phyloP scores from a whole-genome alignment of 2,888 invertebrate genomes.

The Phortica okadai region DNA sequence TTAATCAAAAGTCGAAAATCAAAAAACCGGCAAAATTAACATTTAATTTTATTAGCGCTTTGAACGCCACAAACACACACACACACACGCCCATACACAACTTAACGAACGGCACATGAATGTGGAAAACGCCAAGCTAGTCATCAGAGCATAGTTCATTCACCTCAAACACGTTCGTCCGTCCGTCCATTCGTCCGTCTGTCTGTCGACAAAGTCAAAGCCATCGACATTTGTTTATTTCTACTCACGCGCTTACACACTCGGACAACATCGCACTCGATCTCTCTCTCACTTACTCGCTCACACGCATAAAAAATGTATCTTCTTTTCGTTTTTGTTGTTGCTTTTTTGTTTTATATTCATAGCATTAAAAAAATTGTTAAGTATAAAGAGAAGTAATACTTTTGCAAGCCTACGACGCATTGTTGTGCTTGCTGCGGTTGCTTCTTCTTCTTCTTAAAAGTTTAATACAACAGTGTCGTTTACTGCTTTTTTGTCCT shows the following conservation, averaged over 20 bases:
- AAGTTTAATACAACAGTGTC: not conserved
- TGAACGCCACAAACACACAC: not conserved
- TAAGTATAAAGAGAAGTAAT: not conserved
- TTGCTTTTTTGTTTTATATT: not conserved
- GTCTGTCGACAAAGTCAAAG: too few species aligned
- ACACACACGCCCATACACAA: too few species aligned
- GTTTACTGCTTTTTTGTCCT: not conserved
- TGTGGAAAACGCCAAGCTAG: too few species aligned
- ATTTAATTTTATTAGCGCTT: not conserved
- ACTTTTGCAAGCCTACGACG: not conserved
- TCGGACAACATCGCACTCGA: too few species aligned
- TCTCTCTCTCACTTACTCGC: too few species aligned
- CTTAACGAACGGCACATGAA: too few species aligned
- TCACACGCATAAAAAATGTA: too few species aligned
- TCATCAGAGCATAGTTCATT: not conserved
- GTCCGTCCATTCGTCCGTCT: not conserved
- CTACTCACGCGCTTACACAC: too few species aligned
- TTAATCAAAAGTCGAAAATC: too few species aligned
- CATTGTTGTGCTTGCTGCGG: too few species aligned
- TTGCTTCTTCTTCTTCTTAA: not conserved
- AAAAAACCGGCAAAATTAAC: slow-evolving; percentile 5
- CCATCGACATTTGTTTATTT: too few species aligned
- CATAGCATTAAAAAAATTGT: slow-evolving; percentile 5
- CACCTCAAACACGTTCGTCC: not conserved
- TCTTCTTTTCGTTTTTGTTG: too few species aligned